Evolutionary conservation across 2,888 invertebrate species (phyloP), one percentile per base, ranked within the genome.

Genomic region (Dryobotodes eremita): DNA sequence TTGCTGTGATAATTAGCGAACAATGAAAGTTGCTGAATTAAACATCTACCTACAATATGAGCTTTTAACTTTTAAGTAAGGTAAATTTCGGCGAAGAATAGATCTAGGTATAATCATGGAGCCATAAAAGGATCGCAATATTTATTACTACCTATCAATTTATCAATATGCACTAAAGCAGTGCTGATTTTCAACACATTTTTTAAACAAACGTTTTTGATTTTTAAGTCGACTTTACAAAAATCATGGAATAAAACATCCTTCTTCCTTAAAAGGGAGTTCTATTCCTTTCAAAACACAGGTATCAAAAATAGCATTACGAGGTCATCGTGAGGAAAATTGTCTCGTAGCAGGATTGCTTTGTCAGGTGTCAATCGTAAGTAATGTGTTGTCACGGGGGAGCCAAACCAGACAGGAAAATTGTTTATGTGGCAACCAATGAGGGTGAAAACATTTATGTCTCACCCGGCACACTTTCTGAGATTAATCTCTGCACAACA

Each of bases 401-500:
- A 88, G 84, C 79, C 79, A 85, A 87, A 73, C 55, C 65, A 66
- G 84, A 84, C 75, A 88, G 88, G 84, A 89, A 89, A 90, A 89
- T 88, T 91, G 90, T 90, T 92, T 91, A 92, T 91, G 91, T 92
- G 92, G 89, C 90, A 92, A 89, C 92, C 92, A 94, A 94, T 94
- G 93, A 93, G 83, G 92, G 88, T 86, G 94, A 93, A 94, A 93
- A 94, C 93, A 66, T 94, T 94, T 93, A 66, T 71, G 62, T 71
- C 48, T 31, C 57, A 55, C 66, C 42, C 80, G 61, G 70, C 91
- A 90, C 90, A 84, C 76, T 77, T 80, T 77, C 62, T 71, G 42
- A 80, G 71, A 80, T 83, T 64, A 69, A 75, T 79, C n/a, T 79
- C 13, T 61, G 20, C n/a, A 48, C 48, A 79, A 79, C 53, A 62